Conservation (phyloP, 1,140 invertebrate genomes). For the Acyrthosiphon pisum region DNA sequence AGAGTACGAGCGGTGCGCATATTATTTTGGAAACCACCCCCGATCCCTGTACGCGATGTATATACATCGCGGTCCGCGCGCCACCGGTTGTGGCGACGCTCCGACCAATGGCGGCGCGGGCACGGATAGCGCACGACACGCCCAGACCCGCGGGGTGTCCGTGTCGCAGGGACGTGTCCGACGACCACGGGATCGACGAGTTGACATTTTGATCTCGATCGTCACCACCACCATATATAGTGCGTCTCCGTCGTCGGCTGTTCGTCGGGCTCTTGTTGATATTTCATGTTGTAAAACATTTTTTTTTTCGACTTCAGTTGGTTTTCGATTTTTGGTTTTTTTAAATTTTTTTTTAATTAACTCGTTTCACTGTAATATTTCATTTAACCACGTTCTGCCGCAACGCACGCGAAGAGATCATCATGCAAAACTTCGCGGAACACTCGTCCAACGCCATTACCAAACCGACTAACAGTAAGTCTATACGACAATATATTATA, state of each 20-base stretch:
- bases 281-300: not conserved
- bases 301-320: not conserved
- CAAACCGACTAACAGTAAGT: conserved; percentile 49
- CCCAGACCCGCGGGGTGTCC: conserved; percentile 19
- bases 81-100: conserved; percentile 47
- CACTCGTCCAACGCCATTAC: conserved; percentile 28
- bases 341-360: not conserved
- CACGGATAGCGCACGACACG: not conserved
- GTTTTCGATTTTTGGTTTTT: not conserved
- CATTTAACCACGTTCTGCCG: not conserved
- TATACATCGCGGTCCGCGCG: not conserved
- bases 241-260: not conserved
- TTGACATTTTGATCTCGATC: conserved; percentile 55
- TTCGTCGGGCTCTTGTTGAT: not conserved
- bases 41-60: not conserved
- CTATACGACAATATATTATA: not conserved
- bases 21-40: conserved; percentile 38
- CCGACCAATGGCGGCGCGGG: conserved; percentile 31
- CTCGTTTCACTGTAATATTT: not conserved
- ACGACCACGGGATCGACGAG: conserved; percentile 26
- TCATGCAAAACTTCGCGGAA: conserved; percentile 46
- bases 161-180: not conserved
- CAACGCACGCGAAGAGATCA: not conserved
- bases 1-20: not conserved
- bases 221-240: not conserved